Conservation (phyloP, 2,888 invertebrate genomes). For the Campoletis raptor region DNA sequence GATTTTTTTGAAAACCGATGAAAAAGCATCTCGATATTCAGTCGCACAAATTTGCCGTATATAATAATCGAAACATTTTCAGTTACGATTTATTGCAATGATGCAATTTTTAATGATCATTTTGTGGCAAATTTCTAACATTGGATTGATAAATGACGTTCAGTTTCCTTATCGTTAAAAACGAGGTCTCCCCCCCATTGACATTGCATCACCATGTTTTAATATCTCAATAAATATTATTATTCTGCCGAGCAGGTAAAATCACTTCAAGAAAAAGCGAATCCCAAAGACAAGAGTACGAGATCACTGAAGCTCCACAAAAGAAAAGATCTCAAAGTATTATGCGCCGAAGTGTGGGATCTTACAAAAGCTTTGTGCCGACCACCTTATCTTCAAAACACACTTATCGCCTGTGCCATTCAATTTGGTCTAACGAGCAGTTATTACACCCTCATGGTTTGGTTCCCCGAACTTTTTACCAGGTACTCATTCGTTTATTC, state of each 20-base stretch:
- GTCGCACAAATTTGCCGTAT: too few species aligned
- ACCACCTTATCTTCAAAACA: slow-evolving; percentile 91
- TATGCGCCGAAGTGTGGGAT: slow-evolving; percentile 90
- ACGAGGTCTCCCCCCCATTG: background rate
- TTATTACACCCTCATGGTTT: slow-evolving; percentile 96
- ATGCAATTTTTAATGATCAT: too few species aligned
- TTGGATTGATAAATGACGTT: too few species aligned
- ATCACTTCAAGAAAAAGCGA: slow-evolving; percentile 90
- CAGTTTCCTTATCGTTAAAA: too few species aligned
- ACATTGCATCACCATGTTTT: background rate
- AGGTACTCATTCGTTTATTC: slow-evolving; percentile 72
- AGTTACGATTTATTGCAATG: too few species aligned
- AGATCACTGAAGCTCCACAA: slow-evolving; percentile 90
- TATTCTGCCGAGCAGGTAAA: slow-evolving; percentile 86
- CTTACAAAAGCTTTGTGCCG: slow-evolving; percentile 91
- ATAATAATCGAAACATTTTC: too few species aligned
- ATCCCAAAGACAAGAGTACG: slow-evolving; percentile 89
- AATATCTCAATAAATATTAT: background rate
- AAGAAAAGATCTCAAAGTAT: slow-evolving; percentile 89
- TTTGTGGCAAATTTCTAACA: too few species aligned
- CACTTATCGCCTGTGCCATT: slow-evolving; percentile 91
- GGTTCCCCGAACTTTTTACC: slow-evolving; percentile 95
- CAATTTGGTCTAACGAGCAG: slow-evolving; percentile 95
- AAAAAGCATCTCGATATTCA: too few species aligned
- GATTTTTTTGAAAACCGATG: too few species aligned